Evolutionary conservation across 2,888 invertebrate genomes (phyloP).

Genomic region (Apotomis turbidana): DNA sequence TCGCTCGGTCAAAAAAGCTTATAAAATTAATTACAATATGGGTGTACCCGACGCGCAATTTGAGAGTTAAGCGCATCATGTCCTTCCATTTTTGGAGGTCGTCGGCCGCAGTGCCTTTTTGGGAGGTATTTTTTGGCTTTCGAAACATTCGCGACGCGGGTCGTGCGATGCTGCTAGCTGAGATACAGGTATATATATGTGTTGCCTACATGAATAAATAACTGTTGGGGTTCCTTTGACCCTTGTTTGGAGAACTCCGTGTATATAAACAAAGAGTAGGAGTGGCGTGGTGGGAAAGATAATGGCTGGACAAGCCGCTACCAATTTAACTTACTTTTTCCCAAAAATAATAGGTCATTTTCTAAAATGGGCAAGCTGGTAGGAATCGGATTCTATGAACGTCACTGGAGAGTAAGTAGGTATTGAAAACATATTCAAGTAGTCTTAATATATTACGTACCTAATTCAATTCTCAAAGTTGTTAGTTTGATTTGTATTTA

Average conservation of each 20-base stretch:
- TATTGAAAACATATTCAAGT: too few species aligned
- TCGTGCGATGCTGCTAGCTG: constrained; percentile 24
- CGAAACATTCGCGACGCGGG: constrained; percentile 63
- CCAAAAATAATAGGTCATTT: too few species aligned
- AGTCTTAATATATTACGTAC: too few species aligned
- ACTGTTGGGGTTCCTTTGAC: constrained; percentile 17
- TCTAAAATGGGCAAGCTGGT: too few species aligned
- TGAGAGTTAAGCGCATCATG: constrained; percentile 67
- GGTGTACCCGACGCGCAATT: constrained; percentile 60
- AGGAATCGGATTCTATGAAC: too few species aligned
- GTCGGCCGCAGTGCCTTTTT: constrained; percentile 66
- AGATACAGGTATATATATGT: constrained; percentile 28
- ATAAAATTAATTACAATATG: constrained; percentile 68
- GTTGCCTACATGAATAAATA: constrained; percentile 21
- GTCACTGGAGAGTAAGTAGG: too few species aligned
- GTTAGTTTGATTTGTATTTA: too few species aligned
- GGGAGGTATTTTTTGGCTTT: constrained; percentile 72
- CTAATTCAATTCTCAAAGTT: too few species aligned
- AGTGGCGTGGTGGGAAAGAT: too few species aligned
- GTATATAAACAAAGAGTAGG: too few species aligned
- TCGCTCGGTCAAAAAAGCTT: constrained; percentile 3
- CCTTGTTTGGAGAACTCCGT: constrained; percentile 61
- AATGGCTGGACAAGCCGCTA: too few species aligned
- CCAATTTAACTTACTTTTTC: too few species aligned
- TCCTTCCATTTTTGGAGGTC: constrained; percentile 66